A percentile compares a stretch with the other conserved stretches of the same genome.
These are phyloP conservation scores for Scaptomyza cyrtandrae DNA, from an alignment of 2,888 invertebrate genomes.

Conservation along the genomic window DNA sequence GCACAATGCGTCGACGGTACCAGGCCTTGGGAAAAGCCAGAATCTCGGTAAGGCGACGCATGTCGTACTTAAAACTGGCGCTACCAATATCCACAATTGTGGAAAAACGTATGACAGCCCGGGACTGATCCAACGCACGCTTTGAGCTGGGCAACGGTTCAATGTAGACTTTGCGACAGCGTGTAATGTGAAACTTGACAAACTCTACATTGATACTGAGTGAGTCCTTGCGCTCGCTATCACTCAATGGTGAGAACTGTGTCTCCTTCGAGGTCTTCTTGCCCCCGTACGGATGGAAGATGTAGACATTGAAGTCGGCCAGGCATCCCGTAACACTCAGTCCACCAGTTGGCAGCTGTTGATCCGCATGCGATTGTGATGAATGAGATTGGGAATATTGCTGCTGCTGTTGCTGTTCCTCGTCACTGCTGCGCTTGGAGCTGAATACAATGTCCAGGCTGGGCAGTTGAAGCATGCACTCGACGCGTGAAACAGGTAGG, in stretches of 20 bases:
- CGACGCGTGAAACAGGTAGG: slow-evolving; percentile 96
- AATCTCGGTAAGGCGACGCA: slow-evolving; percentile 98
- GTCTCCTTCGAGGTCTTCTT: slow-evolving; percentile 93
- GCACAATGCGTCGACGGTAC: slow-evolving; percentile 97
- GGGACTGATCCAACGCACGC: slow-evolving; percentile 88
- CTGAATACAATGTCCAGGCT: slow-evolving; percentile 99
- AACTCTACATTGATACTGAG: slow-evolving; percentile 98
- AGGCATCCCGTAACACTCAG: slow-evolving; percentile 95
- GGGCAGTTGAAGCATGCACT: slow-evolving; percentile 97
- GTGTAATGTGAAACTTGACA: slow-evolving; percentile 96
- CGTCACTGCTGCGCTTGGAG: slow-evolving; percentile 93
- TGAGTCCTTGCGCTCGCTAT: slow-evolving; percentile 97
- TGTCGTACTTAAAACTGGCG: slow-evolving; percentile 99
- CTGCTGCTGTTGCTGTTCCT: slow-evolving; percentile 77
- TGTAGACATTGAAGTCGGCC: slow-evolving; percentile 98
- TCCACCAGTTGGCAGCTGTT: slow-evolving; percentile 83
- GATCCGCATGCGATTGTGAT: slow-evolving; percentile 61
- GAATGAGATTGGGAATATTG: slow-evolving; percentile 37
- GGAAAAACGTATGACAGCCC: slow-evolving; percentile 96
- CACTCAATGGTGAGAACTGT: slow-evolving; percentile 94
- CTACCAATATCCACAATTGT: slow-evolving; percentile 98
- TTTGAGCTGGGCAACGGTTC: slow-evolving; percentile 84
- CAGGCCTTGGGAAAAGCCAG: slow-evolving; percentile 99
- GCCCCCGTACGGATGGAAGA: slow-evolving; percentile 98
- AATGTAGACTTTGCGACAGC: slow-evolving; percentile 95